Evolutionary conservation across 2,797 vertebrate species (phyloP), one percentile per base, ranked within the genome.

Genomic region (Ispidina picta): DNA sequence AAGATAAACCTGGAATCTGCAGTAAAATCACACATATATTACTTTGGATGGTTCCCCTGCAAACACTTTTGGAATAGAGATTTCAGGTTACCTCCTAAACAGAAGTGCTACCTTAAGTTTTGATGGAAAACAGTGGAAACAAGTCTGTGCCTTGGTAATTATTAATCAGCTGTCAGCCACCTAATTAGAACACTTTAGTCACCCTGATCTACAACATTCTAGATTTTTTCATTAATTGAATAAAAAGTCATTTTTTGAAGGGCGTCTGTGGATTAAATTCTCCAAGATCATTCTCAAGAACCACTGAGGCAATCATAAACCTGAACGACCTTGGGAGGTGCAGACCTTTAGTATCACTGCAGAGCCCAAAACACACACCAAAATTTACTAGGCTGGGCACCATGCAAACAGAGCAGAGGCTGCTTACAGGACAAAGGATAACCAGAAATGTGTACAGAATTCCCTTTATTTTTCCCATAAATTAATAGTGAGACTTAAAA

Each of bases 361-460:
- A 25, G 13, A 83, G 52, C 28, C 35, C 63, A 78, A 83, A 83
- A 29, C 28, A 81, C 29, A 62, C 20, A 64, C 12, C 64, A 43
- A 71, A 56, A 52, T 1, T 12, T 15, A 28, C 1, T 8, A 43
- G 35, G 31, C 15, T 13, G 39, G 22, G 41, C 1, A 1, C 31
- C 23, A 7, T 4, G 29, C 52, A 66, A 83, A 80, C 16, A 70
- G 35, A 56, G 21, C 16, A 59, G 48, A 80, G 41, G 35, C n/a
- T 51, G 10, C 33, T 29, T 51, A 29, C 5, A 31, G 11, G 5
- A 23, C 8, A 81, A 52, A 37, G 11, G 59, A 26, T 7, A 79
- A 31, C 20, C 5, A 62, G 23, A 58, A 65, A 66, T 0, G 0
- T 6, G 68, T 2, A 35, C 2, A 23, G 37, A 39, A 39, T 15